Evolutionary conservation across 2,113 vertebrate species (phyloP).

Genomic region (Paramisgurnus dabryanus): DNA sequence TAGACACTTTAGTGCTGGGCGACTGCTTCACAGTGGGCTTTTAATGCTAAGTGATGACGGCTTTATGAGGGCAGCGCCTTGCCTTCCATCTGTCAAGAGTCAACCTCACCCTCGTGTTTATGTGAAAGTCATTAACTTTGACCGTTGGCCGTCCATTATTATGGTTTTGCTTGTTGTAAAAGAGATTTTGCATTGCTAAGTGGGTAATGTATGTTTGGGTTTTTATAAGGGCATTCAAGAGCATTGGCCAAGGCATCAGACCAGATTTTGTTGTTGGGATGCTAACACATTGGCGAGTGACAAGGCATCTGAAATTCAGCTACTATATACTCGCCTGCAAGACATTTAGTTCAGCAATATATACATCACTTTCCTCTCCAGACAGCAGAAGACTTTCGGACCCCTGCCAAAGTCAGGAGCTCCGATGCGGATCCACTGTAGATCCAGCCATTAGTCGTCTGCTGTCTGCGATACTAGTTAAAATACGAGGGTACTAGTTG

Average conservation of each 20-base stretch:
- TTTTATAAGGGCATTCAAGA: too few relatives aligned
- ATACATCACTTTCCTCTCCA: too few relatives aligned
- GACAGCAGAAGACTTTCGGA: too few relatives aligned
- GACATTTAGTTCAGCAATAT: too few relatives aligned
- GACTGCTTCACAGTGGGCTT: conserved; percentile 34
- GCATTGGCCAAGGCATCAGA: too few relatives aligned
- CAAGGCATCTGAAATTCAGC: background rate
- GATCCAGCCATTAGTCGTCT: background rate
- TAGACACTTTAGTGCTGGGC: conserved; percentile 38
- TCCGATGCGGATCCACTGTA: background rate
- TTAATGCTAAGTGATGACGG: conserved; percentile 28
- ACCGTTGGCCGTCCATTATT: background rate
- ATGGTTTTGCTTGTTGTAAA: background rate
- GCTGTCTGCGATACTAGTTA: background rate
- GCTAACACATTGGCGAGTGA: too few relatives aligned
- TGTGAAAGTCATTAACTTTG: conserved; percentile 12
- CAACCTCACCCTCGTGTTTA: background rate
- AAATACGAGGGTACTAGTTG: background rate
- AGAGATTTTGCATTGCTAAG: background rate
- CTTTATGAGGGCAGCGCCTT: conserved; percentile 34
- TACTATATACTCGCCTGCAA: background rate
- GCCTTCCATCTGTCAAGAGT: conserved; percentile 16
- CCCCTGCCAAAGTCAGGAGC: too few relatives aligned
- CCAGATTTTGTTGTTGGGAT: too few relatives aligned
- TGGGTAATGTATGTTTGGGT: too few relatives aligned